These are phyloP conservation scores for Ptychochromis oligacanthus DNA, from an alignment of 2,113 vertebrate species.

Conservation along the genomic window DNA sequence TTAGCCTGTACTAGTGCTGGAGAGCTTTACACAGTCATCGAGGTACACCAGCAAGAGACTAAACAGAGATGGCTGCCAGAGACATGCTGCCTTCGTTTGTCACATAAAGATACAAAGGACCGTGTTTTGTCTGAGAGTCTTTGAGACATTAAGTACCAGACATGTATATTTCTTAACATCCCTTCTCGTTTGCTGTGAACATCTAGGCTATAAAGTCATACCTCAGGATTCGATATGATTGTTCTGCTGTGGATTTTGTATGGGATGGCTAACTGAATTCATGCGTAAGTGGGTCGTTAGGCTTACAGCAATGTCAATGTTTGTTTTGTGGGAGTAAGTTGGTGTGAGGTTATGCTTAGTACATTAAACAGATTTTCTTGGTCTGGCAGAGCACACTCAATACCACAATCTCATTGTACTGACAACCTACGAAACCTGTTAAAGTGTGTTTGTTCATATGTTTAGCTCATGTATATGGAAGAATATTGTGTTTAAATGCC, in stretches of 20 bases:
- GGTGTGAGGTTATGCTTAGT: slow-evolving; percentile 23
- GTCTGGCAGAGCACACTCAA: not conserved
- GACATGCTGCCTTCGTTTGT: slow-evolving; percentile 13
- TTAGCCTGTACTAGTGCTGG: slow-evolving; percentile 31
- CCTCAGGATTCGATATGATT: not conserved
- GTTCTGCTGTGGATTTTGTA: not conserved
- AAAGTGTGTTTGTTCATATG: not conserved
- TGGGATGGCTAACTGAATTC: not conserved
- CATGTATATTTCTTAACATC: not conserved
- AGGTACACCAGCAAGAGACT: slow-evolving; percentile 49
- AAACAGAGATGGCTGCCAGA: slow-evolving; percentile 36
- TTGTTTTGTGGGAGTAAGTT: slow-evolving; percentile 61
- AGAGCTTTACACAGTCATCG: slow-evolving; percentile 40
- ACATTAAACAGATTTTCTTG: slow-evolving; percentile 35
- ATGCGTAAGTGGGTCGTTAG: not conserved
- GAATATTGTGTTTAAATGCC: not conserved
- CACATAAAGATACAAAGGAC: slow-evolving; percentile 11
- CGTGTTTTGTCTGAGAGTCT: not conserved
- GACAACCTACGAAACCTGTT: slow-evolving; percentile 33
- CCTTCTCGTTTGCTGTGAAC: not conserved
- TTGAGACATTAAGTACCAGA: not conserved
- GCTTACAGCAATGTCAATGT: slow-evolving; percentile 8
- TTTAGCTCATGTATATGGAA: not conserved
- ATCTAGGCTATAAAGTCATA: not conserved
- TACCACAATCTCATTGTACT: not conserved